These are phyloP conservation scores for Saxicola maurus DNA, from an alignment of 2,797 vertebrate genomes.

Conservation along the genomic window DNA sequence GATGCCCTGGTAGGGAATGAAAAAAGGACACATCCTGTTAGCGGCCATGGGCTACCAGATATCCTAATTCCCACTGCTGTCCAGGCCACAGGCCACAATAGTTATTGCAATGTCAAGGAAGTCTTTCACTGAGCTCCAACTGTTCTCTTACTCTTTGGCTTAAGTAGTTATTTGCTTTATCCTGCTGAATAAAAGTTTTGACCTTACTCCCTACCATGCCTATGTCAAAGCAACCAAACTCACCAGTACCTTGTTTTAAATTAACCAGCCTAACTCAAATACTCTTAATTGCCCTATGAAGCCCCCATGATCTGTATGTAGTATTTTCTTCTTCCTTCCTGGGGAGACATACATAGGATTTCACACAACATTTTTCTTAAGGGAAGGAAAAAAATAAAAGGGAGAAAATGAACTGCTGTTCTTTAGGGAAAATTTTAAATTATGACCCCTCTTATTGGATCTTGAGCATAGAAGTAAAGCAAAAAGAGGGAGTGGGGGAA, in stretches of 20 bases:
- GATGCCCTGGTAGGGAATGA: slow-evolving; percentile 80
- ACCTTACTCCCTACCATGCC: not conserved
- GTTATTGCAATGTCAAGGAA: not conserved
- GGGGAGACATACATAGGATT: not conserved
- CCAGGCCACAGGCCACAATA: not conserved
- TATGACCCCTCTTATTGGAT: not conserved
- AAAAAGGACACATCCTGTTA: not conserved
- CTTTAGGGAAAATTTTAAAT: not conserved
- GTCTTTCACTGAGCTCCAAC: not conserved
- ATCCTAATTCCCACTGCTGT: not conserved
- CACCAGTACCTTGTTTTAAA: not conserved
- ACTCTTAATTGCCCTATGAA: not conserved
- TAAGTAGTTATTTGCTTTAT: not conserved
- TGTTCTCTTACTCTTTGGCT: not conserved
- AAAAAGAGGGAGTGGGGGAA: rapidly evolving
- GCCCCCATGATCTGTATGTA: not conserved
- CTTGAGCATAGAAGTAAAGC: not conserved
- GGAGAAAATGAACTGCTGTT: not conserved
- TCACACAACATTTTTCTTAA: not conserved
- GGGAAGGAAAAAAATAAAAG: not conserved
- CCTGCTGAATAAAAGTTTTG: not conserved
- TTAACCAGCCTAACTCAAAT: not conserved
- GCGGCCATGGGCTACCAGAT: not conserved
- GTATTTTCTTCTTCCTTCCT: not conserved
- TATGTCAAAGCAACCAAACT: not conserved